Percentiles rank a stretch among this genome's conserved stretches.
Conservation (phyloP, 2,888 invertebrate species). For the Agonopterix heracliana region DNA sequence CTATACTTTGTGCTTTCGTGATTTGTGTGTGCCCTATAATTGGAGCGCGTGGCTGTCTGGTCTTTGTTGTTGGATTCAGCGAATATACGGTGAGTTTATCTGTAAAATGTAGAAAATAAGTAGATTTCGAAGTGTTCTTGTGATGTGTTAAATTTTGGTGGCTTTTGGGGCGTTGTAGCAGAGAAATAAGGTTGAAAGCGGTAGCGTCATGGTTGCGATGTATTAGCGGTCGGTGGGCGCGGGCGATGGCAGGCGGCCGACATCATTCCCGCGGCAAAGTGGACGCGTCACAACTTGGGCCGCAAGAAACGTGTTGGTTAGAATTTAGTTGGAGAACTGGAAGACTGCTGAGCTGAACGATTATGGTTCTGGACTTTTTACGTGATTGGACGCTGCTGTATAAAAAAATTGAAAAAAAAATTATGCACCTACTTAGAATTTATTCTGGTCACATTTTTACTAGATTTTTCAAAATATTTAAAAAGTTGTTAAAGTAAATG, state of each 20-base stretch:
- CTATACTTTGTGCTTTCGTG: conserved; percentile 67
- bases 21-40: conserved; percentile 71
- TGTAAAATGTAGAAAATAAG: conserved; percentile 28
- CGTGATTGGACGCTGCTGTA: too few relatives aligned
- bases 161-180: conserved; percentile 12
- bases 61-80: conserved; percentile 75
- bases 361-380: too few relatives aligned
- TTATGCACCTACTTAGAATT: too few relatives aligned
- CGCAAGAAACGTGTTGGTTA: conserved; percentile 48
- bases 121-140: conserved; percentile 19
- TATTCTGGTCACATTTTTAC: too few relatives aligned
- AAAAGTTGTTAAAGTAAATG: too few relatives aligned
- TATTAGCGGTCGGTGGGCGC: conserved; percentile 36
- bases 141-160: conserved; percentile 19
- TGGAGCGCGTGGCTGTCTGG: conserved; percentile 75
- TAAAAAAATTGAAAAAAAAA: too few relatives aligned
- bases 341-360: too few relatives aligned
- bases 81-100: conserved; percentile 65
- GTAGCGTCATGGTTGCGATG: conserved; percentile 59
- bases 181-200: conserved; percentile 32
- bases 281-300: conserved; percentile 56
- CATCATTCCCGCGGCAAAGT: conserved; percentile 56
- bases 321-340: conserved; percentile 28
- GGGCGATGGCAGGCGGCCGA: conserved; percentile 48
- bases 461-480: too few relatives aligned